These are phyloP conservation scores for Colostygia pectinataria DNA, from an alignment of 2,888 invertebrate genomes.

Conservation along the genomic window DNA sequence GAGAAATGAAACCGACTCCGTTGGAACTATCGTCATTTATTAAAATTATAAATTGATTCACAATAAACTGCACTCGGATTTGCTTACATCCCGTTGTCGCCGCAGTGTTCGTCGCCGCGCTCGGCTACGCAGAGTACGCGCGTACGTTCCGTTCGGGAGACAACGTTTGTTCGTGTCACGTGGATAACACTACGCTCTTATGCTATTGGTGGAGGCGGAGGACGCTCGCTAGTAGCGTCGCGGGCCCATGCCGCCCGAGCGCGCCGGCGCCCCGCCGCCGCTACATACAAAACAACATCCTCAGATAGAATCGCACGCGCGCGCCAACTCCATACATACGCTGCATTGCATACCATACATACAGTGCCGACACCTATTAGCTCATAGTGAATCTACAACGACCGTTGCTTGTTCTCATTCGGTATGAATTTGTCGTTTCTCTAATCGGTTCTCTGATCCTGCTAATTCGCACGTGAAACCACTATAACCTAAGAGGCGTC, in stretches of 20 bases:
- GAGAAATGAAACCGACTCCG: constrained; percentile 58
- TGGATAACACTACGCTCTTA: constrained; percentile 37
- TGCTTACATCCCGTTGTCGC: constrained; percentile 28
- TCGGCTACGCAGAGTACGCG: constrained; percentile 29
- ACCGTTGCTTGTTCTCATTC: constrained; percentile 4
- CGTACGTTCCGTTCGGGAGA: constrained; percentile 37
- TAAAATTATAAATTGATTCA: constrained; percentile 55
- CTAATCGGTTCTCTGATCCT: constrained; percentile 11
- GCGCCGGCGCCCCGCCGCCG: constrained; percentile 65
- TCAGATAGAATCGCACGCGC: constrained; percentile 34
- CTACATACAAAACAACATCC: constrained; percentile 51
- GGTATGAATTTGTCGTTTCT: constrained; percentile 4
- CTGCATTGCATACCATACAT: too few species aligned
- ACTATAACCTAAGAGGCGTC: constrained; percentile 57
- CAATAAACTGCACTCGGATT: constrained; percentile 42
- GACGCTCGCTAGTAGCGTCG: constrained; percentile 71
- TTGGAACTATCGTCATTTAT: constrained; percentile 55
- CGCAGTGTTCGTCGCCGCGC: constrained; percentile 18
- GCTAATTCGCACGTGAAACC: constrained; percentile 24
- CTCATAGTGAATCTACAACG: constrained; percentile 41
- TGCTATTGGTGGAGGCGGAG: constrained; percentile 33
- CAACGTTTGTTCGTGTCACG: constrained; percentile 42
- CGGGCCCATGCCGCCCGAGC: constrained; percentile 64
- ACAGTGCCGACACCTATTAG: constrained; percentile 41
- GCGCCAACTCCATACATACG: constrained; percentile 8